These are phyloP conservation scores for Liopterus haemorrhoidalis DNA, from an alignment of 2,888 invertebrate species.

Conservation along the genomic window DNA sequence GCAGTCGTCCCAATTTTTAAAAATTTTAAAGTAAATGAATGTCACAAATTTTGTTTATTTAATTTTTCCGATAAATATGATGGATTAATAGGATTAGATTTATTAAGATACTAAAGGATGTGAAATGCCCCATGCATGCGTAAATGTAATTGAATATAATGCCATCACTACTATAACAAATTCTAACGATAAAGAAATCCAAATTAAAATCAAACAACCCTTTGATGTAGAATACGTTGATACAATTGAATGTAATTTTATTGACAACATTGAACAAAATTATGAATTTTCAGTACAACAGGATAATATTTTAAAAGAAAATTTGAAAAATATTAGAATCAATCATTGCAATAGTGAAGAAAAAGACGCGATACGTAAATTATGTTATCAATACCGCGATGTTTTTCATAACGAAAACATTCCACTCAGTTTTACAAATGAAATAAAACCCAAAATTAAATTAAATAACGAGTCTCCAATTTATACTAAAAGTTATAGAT, in stretches of 20 bases:
- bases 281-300: not conserved
- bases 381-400: constrained; percentile 22
- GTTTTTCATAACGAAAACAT: no score
- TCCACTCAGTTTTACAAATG: constrained; percentile 30
- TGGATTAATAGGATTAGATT: no score
- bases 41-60: no score
- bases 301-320: constrained; percentile 6
- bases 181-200: no score
- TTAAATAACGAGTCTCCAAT: constrained; percentile 23
- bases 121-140: constrained; percentile 4
- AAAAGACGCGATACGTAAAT: constrained; percentile 9
- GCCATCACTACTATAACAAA: constrained; percentile 7
- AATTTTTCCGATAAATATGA: no score
- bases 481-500: no score
- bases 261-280: constrained; percentile 3
- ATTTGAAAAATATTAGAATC: no score
- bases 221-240: constrained; percentile 7
- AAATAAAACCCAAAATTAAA: constrained; percentile 28
- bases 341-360: constrained; percentile 17
- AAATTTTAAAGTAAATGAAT: no score
- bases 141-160: constrained; percentile 7
- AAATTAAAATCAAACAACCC: constrained; percentile 1
- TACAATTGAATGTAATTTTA: not conserved
- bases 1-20: no score
- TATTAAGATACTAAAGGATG: no score